Base-by-base conservation (phyloP, 2,113 vertebrate species). In the Oncorhynchus keta region DNA sequence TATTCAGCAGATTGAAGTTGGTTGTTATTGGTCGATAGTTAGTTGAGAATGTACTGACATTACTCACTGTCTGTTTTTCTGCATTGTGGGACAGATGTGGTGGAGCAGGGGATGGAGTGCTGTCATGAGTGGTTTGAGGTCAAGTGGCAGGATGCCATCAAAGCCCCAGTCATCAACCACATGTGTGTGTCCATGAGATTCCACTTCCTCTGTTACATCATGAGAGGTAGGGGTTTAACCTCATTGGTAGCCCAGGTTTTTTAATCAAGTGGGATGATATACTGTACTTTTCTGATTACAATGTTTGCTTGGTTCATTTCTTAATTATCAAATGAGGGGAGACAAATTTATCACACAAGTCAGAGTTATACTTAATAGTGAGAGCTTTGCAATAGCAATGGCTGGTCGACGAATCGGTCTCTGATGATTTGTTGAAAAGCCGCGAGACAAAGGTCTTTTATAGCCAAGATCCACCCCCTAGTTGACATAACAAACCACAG, bases 131-230 rank as follows among this genome's bases (percentile, higher is more conserved):
- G 93, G 93, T 96, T 96, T 30, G 1, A 68, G 0, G 0, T 0
- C 2, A 95, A 92, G 77, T 62, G 94, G 3, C 0, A 0, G 0
- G 22, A 1, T 0, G 2, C 0, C 0, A 55, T 96, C 16, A 0
- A 1, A 0, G 67, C 92, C 11, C 94, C 95, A 0, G 2, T 96
- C 22, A 0, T 96, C 81, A 93, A 2, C 74, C 89, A 94, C 81
- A 3, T 96, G 55, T 96, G 95, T 83, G 18, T 95, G 20, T 95
- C 95, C 5, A 94, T 96, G 95, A 91, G 80, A 39, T 93, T 95
- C 73, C 82, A 81, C 22, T 91, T 95, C 82, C 72, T 96, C 64
- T 96, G 95, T 65, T 8, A 76, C 45, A 16, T 90, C 0, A 81
- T 87, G 80, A 90, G 80, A 35, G 0, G 95, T 96, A 70, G 68